phyloP scores from a whole-genome alignment of 2,113 vertebrate species.

The Thamnaconus septentrionalis region DNA sequence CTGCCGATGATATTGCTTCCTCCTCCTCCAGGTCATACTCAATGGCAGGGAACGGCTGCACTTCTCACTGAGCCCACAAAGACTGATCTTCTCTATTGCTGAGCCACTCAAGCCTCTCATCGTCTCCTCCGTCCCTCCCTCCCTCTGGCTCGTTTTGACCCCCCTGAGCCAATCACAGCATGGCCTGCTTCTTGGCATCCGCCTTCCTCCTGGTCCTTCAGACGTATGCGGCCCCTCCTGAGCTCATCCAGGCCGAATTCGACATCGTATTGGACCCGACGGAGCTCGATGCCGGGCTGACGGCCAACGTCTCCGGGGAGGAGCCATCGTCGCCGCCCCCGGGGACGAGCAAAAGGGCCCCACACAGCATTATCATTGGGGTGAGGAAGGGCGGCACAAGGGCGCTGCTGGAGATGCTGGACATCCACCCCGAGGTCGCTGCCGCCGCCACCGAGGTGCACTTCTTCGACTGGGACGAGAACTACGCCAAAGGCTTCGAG shows the following conservation, averaged over 20 bases:
- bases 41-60: slow-evolving; percentile 62
- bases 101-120: slow-evolving; percentile 26
- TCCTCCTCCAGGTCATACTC: slow-evolving; percentile 47
- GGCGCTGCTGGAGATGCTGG: slow-evolving; percentile 90
- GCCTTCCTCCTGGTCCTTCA: slow-evolving; percentile 82
- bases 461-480: slow-evolving; percentile 95
- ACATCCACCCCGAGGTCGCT: slow-evolving; percentile 90
- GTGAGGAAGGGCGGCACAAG: slow-evolving; percentile 92
- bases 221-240: slow-evolving; percentile 72
- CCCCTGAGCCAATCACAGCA: slow-evolving; percentile 50
- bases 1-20: slow-evolving; percentile 48
- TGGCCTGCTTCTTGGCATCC: slow-evolving; percentile 83
- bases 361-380: slow-evolving; percentile 91
- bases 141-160: slow-evolving; percentile 9
- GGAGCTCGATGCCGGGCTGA: slow-evolving; percentile 67
- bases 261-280: slow-evolving; percentile 64
- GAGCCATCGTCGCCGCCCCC: slow-evolving; percentile 76
- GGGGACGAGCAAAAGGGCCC: slow-evolving; percentile 82
- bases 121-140: background rate
- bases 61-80: slow-evolving; percentile 61
- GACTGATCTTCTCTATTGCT: slow-evolving; percentile 48
- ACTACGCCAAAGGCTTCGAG: slow-evolving; percentile 88
- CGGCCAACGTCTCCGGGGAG: slow-evolving; percentile 76
- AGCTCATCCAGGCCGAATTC: slow-evolving; percentile 64
- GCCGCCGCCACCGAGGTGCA: slow-evolving; percentile 92